Conservation (phyloP, 2,797 vertebrate genomes). For the Neomorphus geoffroyi region DNA sequence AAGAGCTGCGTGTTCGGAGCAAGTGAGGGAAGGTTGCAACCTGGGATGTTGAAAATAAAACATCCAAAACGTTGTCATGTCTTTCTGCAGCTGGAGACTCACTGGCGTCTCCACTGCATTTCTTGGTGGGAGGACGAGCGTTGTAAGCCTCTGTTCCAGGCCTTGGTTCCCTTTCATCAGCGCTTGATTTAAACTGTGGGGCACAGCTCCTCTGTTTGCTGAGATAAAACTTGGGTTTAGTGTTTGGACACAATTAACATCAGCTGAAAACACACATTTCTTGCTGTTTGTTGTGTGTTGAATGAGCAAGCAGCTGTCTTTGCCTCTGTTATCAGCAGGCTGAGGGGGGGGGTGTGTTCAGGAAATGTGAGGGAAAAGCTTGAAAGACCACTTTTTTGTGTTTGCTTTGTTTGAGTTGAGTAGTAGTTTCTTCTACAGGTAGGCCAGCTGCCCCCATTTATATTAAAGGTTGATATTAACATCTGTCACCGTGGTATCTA, state of each 20-base stretch:
- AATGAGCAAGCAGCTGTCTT: constrained; percentile 73
- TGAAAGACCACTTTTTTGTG: neutral
- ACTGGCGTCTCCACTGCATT: neutral
- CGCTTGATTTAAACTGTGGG: constrained; percentile 32
- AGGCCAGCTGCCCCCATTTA: neutral
- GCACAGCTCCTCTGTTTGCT: constrained; percentile 59
- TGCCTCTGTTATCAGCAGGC: neutral
- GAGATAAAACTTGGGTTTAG: constrained; percentile 46
- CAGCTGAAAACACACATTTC: constrained; percentile 55
- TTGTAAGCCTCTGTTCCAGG: neutral
- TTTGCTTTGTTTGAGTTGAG: neutral
- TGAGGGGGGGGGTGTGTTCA: neutral
- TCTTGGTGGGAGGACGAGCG: neutral
- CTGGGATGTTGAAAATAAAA: neutral
- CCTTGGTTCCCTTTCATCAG: constrained; percentile 41
- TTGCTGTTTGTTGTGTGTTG: constrained; percentile 47
- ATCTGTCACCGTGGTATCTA: neutral
- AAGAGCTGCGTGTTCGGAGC: neutral
- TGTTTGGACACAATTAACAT: constrained; percentile 62
- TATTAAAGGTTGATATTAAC: neutral
- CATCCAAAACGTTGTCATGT: accelerated
- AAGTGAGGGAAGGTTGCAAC: neutral
- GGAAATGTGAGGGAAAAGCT: neutral
- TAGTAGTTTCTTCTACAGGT: constrained; percentile 40
- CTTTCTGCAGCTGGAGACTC: neutral